Base-by-base conservation (phyloP, 2,797 vertebrate genomes). In the Aulostomus chinensis region DNA sequence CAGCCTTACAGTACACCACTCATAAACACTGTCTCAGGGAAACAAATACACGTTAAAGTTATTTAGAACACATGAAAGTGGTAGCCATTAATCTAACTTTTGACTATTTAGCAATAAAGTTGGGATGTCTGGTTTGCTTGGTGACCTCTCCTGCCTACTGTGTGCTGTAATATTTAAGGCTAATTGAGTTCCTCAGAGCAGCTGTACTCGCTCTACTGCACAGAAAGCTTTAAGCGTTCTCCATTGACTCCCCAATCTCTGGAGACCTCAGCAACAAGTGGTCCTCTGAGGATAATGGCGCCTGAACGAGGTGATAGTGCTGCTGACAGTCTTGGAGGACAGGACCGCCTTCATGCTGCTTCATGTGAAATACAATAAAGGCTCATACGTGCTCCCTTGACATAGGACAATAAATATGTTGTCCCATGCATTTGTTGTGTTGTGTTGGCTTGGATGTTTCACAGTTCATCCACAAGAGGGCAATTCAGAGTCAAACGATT, bases 161-260 rank as follows among this genome's bases (percentile, higher is more conserved):
- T 64, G 34, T 60, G 47, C 36, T 81, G 76, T 82, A 80, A 83
- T 87, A 85, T 78, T n/a, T n/a, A n/a, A n/a, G n/a, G n/a, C n/a
- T n/a, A n/a, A n/a, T n/a, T n/a, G n/a, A 69, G 22, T 42, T 76
- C 46, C 62, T 49, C 52, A 58, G 30, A 73, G 61, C 43, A 58
- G 68, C 56, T 43, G 2, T 67, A 43, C 62, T n/a, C n/a, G 59
- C 24, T 77, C 22, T 65, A 10, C 40, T 43, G 56, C 43, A 34
- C 46, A 67, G 38, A 57, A n/a, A n/a, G n/a, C n/a, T n/a, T n/a
- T n/a, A n/a, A n/a, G n/a, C n/a, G n/a, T 74, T 70, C 68, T 60
- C 45, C 37, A 25, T 73, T 58, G 75, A 55, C 43, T 66, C 72
- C 33, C 54, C 24, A 53, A 51, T 52, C 50, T 56, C 34, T 40